These are phyloP conservation scores for Mallotus villosus DNA, from an alignment of 2,797 vertebrate genomes.

Conservation along the genomic window DNA sequence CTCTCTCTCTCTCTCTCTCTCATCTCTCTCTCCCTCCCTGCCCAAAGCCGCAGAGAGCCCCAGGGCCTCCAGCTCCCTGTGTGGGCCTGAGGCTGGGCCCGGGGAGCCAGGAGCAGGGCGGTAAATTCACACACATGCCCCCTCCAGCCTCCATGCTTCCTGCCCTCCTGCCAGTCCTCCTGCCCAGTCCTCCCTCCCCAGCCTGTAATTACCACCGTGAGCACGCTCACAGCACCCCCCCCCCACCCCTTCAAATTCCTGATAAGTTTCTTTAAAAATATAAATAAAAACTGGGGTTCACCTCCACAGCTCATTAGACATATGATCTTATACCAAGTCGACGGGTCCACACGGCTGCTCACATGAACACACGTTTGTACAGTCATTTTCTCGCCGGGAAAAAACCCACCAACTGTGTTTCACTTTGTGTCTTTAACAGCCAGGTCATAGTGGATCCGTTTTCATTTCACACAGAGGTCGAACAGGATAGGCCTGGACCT, in stretches of 20 bases:
- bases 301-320: slow-evolving; percentile 50
- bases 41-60: slow-evolving; percentile 41
- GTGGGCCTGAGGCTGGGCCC: slow-evolving; percentile 48
- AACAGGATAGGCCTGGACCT: too few species aligned
- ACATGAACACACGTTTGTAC: too few species aligned
- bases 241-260: slow-evolving; percentile 48
- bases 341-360: background rate
- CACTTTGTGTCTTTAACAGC: too few species aligned
- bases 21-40: slow-evolving; percentile 10
- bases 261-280: slow-evolving; percentile 57
- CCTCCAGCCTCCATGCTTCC: slow-evolving; percentile 46
- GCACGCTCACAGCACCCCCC: slow-evolving; percentile 32
- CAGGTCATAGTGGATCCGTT: too few species aligned
- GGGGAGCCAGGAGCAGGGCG: slow-evolving; percentile 44
- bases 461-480: too few species aligned
- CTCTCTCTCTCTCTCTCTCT: background rate
- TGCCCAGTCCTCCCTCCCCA: too few species aligned
- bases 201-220: slow-evolving; percentile 52
- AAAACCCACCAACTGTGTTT: too few species aligned
- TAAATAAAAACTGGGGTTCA: slow-evolving; percentile 14
- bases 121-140: slow-evolving; percentile 60
- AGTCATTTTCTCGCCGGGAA: too few species aligned
- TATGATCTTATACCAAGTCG: slow-evolving; percentile 24
- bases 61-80: slow-evolving; percentile 46
- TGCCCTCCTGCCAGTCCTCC: slow-evolving; percentile 47